phyloP scores from a whole-genome alignment of 2,113 vertebrate genomes.

The Marcusenius ussheri region DNA sequence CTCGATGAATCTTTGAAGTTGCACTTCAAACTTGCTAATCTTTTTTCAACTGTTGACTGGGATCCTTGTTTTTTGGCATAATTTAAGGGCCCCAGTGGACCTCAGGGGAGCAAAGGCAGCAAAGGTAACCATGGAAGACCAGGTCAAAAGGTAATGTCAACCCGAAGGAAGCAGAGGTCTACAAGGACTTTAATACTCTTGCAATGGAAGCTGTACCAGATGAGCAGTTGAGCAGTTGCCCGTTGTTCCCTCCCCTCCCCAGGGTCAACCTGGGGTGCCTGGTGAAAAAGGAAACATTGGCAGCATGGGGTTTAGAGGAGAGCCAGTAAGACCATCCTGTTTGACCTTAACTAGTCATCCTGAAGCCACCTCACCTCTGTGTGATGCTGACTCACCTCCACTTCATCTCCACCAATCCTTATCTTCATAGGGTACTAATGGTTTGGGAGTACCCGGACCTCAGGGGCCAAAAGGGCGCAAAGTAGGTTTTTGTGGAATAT shows the following conservation, averaged over 20 bases:
- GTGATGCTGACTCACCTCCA: not conserved
- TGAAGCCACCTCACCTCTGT: not conserved
- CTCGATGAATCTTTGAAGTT: not conserved
- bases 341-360: not conserved
- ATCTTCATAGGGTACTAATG: not conserved
- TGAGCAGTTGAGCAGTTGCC: not conserved
- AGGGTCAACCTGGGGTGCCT: not conserved
- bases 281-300: not conserved
- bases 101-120: not conserved
- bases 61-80: not conserved
- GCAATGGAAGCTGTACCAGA: not conserved
- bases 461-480: not conserved
- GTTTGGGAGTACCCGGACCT: not conserved
- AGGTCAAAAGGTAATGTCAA: not conserved
- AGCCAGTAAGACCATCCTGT: not conserved
- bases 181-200: not conserved
- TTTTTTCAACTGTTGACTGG: not conserved
- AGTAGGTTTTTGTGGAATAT: not conserved
- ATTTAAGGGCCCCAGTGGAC: not conserved
- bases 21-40: not conserved
- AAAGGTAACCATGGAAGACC: not conserved
- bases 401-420: not conserved
- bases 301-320: not conserved
- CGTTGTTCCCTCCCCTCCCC: not conserved
- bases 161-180: not conserved